These are phyloP conservation scores for Pseudotriccus pelzelni DNA, from an alignment of 2,797 vertebrate genomes.

Conservation along the genomic window DNA sequence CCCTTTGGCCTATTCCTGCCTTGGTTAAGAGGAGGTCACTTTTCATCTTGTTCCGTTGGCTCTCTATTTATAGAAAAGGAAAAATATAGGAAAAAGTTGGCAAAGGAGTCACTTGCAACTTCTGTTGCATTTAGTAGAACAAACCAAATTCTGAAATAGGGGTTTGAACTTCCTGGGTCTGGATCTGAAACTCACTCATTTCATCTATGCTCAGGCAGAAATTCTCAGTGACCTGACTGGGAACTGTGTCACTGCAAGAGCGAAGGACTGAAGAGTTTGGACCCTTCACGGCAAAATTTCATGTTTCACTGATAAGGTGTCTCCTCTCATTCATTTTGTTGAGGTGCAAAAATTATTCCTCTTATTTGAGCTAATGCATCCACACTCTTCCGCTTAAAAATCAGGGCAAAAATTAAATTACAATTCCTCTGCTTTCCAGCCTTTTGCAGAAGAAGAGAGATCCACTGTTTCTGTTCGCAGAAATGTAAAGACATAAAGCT, in stretches of 20 bases:
- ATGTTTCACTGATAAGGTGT: neutral
- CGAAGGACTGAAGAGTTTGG: neutral
- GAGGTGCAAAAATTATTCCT: neutral
- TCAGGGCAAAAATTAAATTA: neutral
- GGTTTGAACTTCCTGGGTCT: neutral
- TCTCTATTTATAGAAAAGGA: neutral
- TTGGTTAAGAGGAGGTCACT: neutral
- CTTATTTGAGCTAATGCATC: neutral
- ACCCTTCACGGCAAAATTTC: neutral
- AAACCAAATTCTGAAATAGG: neutral
- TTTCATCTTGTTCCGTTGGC: neutral
- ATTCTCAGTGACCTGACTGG: neutral
- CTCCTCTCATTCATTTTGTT: neutral
- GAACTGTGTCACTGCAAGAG: neutral
- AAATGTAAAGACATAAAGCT: neutral
- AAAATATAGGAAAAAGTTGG: neutral
- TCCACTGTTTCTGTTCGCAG: neutral
- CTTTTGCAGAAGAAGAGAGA: neutral
- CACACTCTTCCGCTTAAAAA: neutral
- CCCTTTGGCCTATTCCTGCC: neutral
- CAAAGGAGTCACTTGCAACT: neutral
- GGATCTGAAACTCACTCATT: neutral
- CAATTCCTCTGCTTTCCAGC: neutral
- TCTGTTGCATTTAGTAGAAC: neutral
- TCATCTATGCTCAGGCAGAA: neutral